These are phyloP conservation scores for Bilobella aurantiaca DNA, from an alignment of 1,140 invertebrate species.

Conservation along the genomic window DNA sequence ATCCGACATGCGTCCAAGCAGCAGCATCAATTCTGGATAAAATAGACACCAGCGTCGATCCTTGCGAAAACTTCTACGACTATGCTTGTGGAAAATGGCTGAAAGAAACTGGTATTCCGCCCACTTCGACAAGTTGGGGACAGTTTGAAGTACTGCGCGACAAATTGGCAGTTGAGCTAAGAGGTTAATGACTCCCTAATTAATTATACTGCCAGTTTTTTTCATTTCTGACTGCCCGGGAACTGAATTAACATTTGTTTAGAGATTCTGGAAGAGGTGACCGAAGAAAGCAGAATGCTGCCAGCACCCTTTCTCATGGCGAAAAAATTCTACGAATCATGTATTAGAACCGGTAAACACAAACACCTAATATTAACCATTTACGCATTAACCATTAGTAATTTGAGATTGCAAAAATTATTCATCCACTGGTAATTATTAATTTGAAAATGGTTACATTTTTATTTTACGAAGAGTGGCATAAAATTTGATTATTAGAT, in stretches of 20 bases:
- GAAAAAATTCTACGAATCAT: slow-evolving; percentile 18
- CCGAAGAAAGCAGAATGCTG: background rate
- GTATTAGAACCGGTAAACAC: slow-evolving; percentile 13
- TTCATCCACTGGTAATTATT: too few relatives aligned
- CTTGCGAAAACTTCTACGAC: slow-evolving; percentile 40
- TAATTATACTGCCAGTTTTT: background rate
- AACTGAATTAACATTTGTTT: background rate
- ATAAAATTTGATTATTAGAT: slow-evolving; percentile 2
- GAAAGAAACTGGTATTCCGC: slow-evolving; percentile 34
- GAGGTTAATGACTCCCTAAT: background rate
- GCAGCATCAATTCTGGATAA: slow-evolving; percentile 24
- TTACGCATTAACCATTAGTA: too few relatives aligned
- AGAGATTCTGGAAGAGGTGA: slow-evolving; percentile 8
- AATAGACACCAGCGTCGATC: slow-evolving; percentile 31
- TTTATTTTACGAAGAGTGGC: too few relatives aligned
- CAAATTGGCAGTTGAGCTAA: background rate
- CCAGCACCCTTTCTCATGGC: slow-evolving; percentile 17
- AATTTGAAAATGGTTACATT: too few relatives aligned
- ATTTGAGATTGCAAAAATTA: background rate
- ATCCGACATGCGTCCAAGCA: slow-evolving; percentile 16
- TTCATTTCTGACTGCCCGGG: background rate
- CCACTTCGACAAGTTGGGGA: slow-evolving; percentile 26
- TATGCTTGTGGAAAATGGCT: slow-evolving; percentile 41
- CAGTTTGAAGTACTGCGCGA: slow-evolving; percentile 22
- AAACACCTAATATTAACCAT: too few relatives aligned